These are phyloP conservation scores for Arothron firmamentum DNA, from an alignment of 2,113 vertebrate genomes.

Conservation along the genomic window DNA sequence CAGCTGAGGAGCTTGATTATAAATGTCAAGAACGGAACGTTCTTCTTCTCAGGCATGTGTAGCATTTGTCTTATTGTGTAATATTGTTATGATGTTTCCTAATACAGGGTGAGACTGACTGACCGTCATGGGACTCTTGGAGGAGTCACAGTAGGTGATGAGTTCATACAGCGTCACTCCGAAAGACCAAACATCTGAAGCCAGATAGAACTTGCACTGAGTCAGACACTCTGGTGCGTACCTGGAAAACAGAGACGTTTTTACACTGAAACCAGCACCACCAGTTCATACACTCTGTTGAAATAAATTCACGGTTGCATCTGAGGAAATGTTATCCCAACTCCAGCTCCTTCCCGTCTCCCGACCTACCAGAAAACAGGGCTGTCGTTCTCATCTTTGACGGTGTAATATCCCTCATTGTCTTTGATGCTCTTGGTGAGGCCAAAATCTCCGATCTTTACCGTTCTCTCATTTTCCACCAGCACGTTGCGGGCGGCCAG, in stretches of 20 bases:
- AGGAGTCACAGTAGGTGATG: constrained; percentile 87
- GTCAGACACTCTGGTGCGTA: constrained; percentile 94
- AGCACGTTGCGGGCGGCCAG: constrained; percentile 94
- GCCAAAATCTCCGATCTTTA: constrained; percentile 97
- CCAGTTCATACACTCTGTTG: no score
- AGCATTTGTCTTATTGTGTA: no score
- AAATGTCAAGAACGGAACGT: no score
- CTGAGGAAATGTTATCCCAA: neutral
- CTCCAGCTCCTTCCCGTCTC: neutral
- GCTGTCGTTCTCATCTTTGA: constrained; percentile 91
- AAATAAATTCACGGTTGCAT: neutral
- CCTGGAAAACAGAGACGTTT: constrained; percentile 67
- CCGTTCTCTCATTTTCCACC: constrained; percentile 88
- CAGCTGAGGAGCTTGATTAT: no score
- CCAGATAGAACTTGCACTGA: constrained; percentile 91
- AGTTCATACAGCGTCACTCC: constrained; percentile 94
- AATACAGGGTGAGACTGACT: constrained; percentile 28
- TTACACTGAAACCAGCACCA: no score
- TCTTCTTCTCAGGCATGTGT: no score
- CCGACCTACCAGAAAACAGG: constrained; percentile 90
- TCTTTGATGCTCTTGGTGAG: constrained; percentile 95
- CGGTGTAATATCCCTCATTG: constrained; percentile 92
- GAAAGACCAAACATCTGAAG: constrained; percentile 96
- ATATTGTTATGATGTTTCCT: no score
- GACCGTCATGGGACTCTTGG: constrained; percentile 87